Evolutionary conservation across 2,888 invertebrate genomes (phyloP).

Genomic region (Aproaerema taeniolella): DNA sequence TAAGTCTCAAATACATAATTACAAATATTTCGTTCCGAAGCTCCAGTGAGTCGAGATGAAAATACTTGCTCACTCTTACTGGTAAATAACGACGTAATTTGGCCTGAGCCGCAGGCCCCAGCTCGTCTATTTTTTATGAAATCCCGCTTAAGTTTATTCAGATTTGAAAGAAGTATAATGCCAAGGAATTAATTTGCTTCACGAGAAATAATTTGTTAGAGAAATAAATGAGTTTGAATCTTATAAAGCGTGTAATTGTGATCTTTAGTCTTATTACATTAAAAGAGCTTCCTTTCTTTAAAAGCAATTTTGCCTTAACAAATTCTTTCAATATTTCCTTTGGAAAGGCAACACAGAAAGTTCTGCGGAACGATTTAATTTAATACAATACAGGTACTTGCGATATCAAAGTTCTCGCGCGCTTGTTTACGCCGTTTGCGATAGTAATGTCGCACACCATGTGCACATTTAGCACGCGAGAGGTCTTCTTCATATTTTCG

Average conservation of each 20-base stretch:
- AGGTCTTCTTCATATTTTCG: no score
- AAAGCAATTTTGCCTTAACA: no score
- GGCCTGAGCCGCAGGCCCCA: constrained; percentile 59
- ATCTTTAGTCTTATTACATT: constrained; percentile 59
- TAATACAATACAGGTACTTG: no score
- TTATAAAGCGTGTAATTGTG: constrained; percentile 62
- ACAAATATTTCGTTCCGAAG: constrained; percentile 22
- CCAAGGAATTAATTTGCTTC: constrained; percentile 69
- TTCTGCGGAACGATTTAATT: no score
- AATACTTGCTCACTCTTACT: constrained; percentile 48
- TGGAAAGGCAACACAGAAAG: no score
- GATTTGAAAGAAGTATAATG: constrained; percentile 70
- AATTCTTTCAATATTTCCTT: no score
- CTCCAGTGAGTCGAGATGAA: constrained; percentile 31
- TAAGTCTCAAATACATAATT: no score
- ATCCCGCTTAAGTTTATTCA: constrained; percentile 69
- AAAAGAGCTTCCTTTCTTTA: constrained; percentile 36
- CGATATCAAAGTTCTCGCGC: no score
- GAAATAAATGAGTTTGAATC: constrained; percentile 67
- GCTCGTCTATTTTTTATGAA: constrained; percentile 63
- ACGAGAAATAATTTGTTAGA: constrained; percentile 58
- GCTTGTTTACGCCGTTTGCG: no score
- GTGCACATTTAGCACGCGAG: no score
- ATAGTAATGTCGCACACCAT: no score
- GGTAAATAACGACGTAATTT: constrained; percentile 73